Conservation (phyloP, 2,888 invertebrate genomes). For the Mimas tiliae region DNA sequence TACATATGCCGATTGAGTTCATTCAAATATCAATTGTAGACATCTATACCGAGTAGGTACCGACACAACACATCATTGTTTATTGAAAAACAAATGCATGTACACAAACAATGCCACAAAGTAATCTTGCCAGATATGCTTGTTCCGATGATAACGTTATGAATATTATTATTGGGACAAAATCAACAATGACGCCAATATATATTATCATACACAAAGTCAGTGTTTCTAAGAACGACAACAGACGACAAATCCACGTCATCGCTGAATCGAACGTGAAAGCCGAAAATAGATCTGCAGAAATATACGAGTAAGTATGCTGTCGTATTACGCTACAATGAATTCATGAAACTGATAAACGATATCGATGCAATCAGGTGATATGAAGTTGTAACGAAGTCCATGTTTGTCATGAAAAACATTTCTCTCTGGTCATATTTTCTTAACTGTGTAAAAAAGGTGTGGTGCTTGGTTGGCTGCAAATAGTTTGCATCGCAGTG, state of each 20-base stretch:
- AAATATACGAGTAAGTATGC: constrained; percentile 52
- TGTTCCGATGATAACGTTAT: constrained; percentile 16
- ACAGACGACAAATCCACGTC: constrained; percentile 50
- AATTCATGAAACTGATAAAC: constrained; percentile 48
- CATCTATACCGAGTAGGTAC: too few relatives aligned
- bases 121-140: constrained; percentile 19
- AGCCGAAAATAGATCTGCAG: constrained; percentile 58
- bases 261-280: constrained; percentile 51
- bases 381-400: constrained; percentile 27
- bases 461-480: background rate
- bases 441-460: constrained; percentile 8
- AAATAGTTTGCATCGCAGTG: constrained; percentile 11
- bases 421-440: constrained; percentile 10
- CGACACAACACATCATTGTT: constrained; percentile 15
- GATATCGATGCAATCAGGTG: constrained; percentile 42
- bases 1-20: constrained; percentile 20
- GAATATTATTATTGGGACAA: constrained; percentile 15
- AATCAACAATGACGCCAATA: constrained; percentile 37
- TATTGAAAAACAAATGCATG: constrained; percentile 37
- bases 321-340: constrained; percentile 38
- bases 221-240: constrained; percentile 49
- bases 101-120: constrained; percentile 14
- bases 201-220: constrained; percentile 39
- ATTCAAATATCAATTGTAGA: constrained; percentile 3
- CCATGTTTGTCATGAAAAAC: constrained; percentile 18